phyloP scores from a whole-genome alignment of 2,888 invertebrate genomes.

The Sinhomidia bicolor region DNA sequence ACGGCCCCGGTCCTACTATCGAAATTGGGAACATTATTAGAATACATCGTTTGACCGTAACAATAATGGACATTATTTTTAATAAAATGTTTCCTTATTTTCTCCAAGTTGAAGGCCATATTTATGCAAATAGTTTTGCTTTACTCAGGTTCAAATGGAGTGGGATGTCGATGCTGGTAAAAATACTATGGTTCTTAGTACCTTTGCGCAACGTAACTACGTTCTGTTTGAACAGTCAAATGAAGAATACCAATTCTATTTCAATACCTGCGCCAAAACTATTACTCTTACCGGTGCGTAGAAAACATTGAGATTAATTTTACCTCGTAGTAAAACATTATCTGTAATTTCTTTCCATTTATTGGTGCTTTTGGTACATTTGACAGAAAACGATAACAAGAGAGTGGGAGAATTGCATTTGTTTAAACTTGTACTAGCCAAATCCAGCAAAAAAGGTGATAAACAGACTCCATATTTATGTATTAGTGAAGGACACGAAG shows the following conservation, averaged over 20 bases:
- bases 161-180: neutral
- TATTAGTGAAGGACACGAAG: too few relatives aligned
- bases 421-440: neutral
- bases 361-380: too few relatives aligned
- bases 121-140: too few relatives aligned
- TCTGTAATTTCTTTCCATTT: too few relatives aligned
- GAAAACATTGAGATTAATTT: too few relatives aligned
- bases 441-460: too few relatives aligned
- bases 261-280: slow-evolving; percentile 52
- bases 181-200: slow-evolving; percentile 63
- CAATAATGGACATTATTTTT: neutral
- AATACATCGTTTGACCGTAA: slow-evolving; percentile 64
- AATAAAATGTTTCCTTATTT: too few relatives aligned
- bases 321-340: too few relatives aligned
- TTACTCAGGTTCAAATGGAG: slow-evolving; percentile 60
- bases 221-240: slow-evolving; percentile 35
- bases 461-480: too few relatives aligned
- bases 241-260: slow-evolving; percentile 38
- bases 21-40: slow-evolving; percentile 63
- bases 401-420: slow-evolving; percentile 24
- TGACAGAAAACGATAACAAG: slow-evolving; percentile 9
- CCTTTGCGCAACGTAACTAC: slow-evolving; percentile 57
- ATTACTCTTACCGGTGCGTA: slow-evolving; percentile 34
- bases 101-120: too few relatives aligned
- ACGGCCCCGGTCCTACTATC: slow-evolving; percentile 37